phyloP scores from a whole-genome alignment of 2,113 vertebrate species.

The Apus apus region DNA sequence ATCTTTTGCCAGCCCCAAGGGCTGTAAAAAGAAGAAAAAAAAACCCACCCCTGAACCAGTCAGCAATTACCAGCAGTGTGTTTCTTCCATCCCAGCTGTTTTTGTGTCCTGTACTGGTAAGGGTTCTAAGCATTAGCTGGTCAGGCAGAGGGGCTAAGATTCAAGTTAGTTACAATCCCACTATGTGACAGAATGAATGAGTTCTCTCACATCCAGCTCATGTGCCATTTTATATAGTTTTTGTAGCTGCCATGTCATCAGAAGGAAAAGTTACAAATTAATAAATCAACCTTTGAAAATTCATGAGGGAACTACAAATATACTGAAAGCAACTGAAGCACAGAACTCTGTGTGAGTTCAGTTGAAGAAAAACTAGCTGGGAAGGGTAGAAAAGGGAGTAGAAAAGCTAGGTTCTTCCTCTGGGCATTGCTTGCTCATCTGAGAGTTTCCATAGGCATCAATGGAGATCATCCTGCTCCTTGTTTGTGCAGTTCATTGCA shows the following conservation, averaged over 20 bases:
- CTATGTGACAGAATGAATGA: neutral
- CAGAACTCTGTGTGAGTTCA: neutral
- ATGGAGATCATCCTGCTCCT: neutral
- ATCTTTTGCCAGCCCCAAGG: neutral
- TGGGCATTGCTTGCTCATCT: neutral
- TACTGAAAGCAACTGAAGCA: neutral
- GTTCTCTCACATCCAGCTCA: neutral
- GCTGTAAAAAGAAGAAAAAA: neutral
- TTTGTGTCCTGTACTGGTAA: neutral
- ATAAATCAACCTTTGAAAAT: neutral
- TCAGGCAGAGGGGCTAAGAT: neutral
- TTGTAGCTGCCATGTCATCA: rapidly evolving
- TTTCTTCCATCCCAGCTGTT: neutral
- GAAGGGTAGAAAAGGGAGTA: neutral
- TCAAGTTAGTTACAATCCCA: neutral
- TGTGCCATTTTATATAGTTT: neutral
- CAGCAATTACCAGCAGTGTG: neutral
- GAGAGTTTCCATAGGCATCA: neutral
- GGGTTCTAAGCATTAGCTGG: neutral
- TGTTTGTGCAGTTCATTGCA: neutral
- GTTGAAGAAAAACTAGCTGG: neutral
- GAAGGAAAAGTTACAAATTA: neutral
- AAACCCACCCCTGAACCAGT: neutral
- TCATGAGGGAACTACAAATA: neutral
- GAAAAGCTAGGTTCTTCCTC: neutral